Percentiles rank a stretch among this genome's conserved stretches.
Evolutionary conservation across 2,113 vertebrate species (phyloP).

Genomic region (Scophthalmus maximus): DNA sequence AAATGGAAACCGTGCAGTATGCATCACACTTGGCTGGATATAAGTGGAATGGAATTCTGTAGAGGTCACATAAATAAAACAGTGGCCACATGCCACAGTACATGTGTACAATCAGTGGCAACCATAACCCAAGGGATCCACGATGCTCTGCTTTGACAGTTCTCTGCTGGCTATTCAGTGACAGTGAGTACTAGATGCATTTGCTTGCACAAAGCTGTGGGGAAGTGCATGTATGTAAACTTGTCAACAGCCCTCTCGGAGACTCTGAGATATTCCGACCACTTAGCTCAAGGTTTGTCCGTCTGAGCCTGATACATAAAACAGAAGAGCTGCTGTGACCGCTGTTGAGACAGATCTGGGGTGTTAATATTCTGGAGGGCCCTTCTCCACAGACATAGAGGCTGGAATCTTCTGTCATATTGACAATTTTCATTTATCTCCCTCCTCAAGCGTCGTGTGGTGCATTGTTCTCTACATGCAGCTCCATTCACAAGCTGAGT

Average conservation of each 20-base stretch:
- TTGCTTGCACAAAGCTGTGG: background rate
- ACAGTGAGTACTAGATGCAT: background rate
- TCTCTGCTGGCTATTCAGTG: constrained; percentile 6
- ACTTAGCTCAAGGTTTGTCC: background rate
- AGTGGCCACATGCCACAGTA: background rate
- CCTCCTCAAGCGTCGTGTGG: too few relatives aligned
- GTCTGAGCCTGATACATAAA: background rate
- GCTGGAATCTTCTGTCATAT: too few relatives aligned
- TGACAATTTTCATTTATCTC: too few relatives aligned
- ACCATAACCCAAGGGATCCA: background rate
- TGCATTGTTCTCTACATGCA: too few relatives aligned
- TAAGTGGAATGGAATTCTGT: background rate
- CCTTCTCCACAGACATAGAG: too few relatives aligned
- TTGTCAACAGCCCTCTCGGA: background rate
- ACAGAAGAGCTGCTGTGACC: background rate
- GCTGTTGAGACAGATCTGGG: background rate
- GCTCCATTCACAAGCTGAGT: too few relatives aligned
- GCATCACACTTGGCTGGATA: background rate
- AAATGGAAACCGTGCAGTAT: background rate
- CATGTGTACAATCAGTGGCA: background rate
- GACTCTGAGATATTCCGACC: background rate
- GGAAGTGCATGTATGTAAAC: background rate
- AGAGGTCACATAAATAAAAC: background rate
- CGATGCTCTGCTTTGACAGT: background rate
- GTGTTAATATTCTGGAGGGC: background rate